These are phyloP conservation scores for Plagodis pulveraria DNA, from an alignment of 2,888 invertebrate species.

Conservation along the genomic window DNA sequence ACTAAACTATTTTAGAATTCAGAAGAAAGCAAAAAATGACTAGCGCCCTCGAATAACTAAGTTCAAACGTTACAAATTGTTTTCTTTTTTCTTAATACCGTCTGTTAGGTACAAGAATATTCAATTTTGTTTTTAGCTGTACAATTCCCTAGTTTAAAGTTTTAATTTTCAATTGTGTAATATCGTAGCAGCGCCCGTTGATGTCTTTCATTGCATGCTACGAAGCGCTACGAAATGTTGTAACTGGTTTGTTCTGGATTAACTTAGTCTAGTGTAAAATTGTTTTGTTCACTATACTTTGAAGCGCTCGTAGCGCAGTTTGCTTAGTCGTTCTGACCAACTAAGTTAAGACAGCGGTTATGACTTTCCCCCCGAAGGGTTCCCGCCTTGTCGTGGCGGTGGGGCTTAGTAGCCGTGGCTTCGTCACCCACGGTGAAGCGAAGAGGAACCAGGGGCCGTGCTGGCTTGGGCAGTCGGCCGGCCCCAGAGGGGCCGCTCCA, in stretches of 20 bases:
- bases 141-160: conserved; percentile 8
- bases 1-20: conserved; percentile 47
- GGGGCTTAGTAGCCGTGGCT: too few species aligned
- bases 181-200: conserved; percentile 40
- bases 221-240: conserved; percentile 33
- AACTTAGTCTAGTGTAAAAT: neutral
- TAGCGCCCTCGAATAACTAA: conserved; percentile 21
- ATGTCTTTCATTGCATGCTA: conserved; percentile 44
- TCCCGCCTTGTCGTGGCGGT: too few species aligned
- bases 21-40: conserved; percentile 35
- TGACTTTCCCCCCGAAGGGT: too few species aligned
- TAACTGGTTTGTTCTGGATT: neutral
- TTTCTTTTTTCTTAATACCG: conserved; percentile 4
- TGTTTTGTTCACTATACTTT: neutral
- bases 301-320: too few species aligned
- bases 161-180: conserved; percentile 28
- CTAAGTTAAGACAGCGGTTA: too few species aligned
- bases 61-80: conserved; percentile 22
- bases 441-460: too few species aligned
- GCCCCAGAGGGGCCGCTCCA: too few species aligned
- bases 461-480: too few species aligned
- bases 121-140: conserved; percentile 5
- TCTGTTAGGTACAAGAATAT: conserved; percentile 7
- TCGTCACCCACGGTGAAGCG: too few species aligned
- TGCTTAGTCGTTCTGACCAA: too few species aligned